A percentile compares a stretch with the other conserved stretches of the same genome.
Evolutionary conservation across 2,888 invertebrate genomes (phyloP).

Genomic region (Chrysolina haemoptera): DNA sequence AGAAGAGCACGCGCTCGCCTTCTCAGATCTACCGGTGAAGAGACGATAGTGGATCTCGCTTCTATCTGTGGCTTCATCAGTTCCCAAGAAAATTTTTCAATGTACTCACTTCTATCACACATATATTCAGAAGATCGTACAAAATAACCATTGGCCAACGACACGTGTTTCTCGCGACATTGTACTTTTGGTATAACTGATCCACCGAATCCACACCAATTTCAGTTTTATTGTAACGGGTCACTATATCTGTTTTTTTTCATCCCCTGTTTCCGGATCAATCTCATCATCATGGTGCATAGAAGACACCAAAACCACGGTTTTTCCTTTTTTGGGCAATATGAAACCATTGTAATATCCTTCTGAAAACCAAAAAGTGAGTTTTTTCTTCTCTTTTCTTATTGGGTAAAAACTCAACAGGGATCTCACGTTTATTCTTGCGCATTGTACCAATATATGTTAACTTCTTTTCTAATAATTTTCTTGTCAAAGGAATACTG

Average conservation of each 20-base stretch:
- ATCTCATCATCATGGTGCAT: slow-evolving; percentile 47
- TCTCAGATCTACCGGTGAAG: not conserved
- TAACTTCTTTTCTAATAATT: slow-evolving; percentile 44
- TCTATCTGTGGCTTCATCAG: not conserved
- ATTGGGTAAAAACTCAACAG: slow-evolving; percentile 38
- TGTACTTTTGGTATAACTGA: too few species aligned
- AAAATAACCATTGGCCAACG: slow-evolving; percentile 45
- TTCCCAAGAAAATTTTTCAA: not conserved
- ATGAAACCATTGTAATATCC: slow-evolving; percentile 47
- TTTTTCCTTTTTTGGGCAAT: slow-evolving; percentile 43
- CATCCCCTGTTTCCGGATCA: not conserved
- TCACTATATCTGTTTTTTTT: slow-evolving; percentile 41
- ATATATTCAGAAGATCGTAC: slow-evolving; percentile 49
- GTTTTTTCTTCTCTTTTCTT: slow-evolving; percentile 47
- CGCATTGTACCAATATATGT: slow-evolving; percentile 30
- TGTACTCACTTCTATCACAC: slow-evolving; percentile 47
- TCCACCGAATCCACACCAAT: too few species aligned
- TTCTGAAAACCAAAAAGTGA: slow-evolving; percentile 47
- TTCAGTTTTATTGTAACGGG: slow-evolving; percentile 50
- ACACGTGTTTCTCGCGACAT: slow-evolving; percentile 44
- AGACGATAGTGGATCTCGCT: not conserved
- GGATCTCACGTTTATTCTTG: slow-evolving; percentile 17
- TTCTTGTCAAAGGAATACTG: slow-evolving; percentile 48
- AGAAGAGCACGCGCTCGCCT: not conserved
- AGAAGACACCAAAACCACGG: slow-evolving; percentile 40